Evolutionary conservation across 2,113 vertebrate genomes (phyloP).

Genomic region (Pelodiscus sinensis): DNA sequence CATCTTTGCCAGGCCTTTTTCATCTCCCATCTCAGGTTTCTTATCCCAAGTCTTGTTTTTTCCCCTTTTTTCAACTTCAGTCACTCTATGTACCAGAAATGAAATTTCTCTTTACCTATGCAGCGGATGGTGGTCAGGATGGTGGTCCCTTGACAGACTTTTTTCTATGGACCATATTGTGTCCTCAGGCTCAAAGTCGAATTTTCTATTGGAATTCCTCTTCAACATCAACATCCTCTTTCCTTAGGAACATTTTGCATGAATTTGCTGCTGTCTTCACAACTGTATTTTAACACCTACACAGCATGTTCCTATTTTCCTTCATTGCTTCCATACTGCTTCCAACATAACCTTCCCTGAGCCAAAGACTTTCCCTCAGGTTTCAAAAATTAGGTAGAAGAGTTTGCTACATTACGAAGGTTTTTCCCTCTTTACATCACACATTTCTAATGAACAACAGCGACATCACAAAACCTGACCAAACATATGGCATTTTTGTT

Average conservation of each 20-base stretch:
- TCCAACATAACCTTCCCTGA: neutral
- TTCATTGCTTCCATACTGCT: neutral
- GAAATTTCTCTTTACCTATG: rapidly evolving
- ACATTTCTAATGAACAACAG: conserved; percentile 12
- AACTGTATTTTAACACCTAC: neutral
- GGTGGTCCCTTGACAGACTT: neutral
- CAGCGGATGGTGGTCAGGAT: neutral
- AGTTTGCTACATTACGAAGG: neutral
- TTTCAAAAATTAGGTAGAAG: neutral
- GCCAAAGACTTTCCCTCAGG: neutral
- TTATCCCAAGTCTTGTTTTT: neutral
- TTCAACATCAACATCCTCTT: rapidly evolving
- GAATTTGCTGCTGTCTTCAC: neutral
- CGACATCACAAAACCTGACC: neutral
- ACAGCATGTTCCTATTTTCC: neutral
- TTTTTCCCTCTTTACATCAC: neutral
- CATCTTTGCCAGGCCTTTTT: neutral
- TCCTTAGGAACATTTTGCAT: neutral
- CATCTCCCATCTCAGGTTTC: neutral
- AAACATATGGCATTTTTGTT: neutral
- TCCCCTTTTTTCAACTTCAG: neutral
- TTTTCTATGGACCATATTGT: neutral
- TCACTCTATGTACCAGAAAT: neutral
- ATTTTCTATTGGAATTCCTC: neutral
- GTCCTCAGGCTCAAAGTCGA: neutral